Percentiles rank a stretch among this genome's conserved stretches.
Evolutionary conservation across 2,113 vertebrate species (phyloP).

Genomic region (Vidua macroura): DNA sequence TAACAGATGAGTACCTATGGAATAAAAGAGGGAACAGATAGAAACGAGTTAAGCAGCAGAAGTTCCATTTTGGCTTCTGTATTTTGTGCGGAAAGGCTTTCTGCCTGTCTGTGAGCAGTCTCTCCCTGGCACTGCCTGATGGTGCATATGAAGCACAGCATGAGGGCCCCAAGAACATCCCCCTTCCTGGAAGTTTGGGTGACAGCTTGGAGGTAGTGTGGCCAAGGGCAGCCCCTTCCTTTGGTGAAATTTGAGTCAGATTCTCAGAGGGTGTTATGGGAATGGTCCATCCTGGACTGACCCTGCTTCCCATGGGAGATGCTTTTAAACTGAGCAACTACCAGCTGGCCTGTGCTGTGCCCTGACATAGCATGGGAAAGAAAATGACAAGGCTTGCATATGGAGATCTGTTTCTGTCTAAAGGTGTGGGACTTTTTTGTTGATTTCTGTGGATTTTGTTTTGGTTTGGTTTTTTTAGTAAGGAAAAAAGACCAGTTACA

Average conservation of each 20-base stretch:
- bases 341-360: not conserved
- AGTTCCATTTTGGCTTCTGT: not conserved
- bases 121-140: not conserved
- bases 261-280: rapidly evolving
- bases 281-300: too few species aligned
- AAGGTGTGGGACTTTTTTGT: not conserved
- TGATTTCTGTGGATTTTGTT: not conserved
- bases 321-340: not conserved
- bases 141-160: not conserved
- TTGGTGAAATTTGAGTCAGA: not conserved
- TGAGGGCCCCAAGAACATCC: rapidly evolving
- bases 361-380: not conserved
- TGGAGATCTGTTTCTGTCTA: not conserved
- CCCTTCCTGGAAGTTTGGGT: rapidly evolving
- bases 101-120: not conserved
- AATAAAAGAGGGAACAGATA: not conserved
- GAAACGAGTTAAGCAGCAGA: not conserved
- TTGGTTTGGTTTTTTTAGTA: not conserved
- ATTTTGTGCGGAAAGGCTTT: not conserved
- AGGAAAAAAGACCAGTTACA: not conserved
- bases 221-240: not conserved
- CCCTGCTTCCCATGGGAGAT: not conserved
- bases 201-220: rapidly evolving
- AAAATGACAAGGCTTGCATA: not conserved
- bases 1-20: not conserved